Evolutionary conservation across 2,797 vertebrate species (phyloP).

Genomic region (Orestias chungarensis): DNA sequence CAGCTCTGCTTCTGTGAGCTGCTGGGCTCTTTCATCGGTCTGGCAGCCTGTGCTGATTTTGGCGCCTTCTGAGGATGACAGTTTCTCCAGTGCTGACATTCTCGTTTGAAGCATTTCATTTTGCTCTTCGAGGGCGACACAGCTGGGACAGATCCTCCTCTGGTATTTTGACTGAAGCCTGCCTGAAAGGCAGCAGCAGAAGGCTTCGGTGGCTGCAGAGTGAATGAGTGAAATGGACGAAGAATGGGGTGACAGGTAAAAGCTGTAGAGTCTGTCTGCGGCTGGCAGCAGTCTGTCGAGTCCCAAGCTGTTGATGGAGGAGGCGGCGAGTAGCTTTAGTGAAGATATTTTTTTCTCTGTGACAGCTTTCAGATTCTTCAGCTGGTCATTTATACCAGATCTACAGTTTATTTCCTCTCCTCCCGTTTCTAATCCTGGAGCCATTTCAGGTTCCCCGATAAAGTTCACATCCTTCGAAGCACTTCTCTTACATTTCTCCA

Average conservation of each 20-base stretch:
- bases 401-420: not conserved
- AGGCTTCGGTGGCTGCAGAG: constrained; percentile 56
- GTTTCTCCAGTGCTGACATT: not conserved
- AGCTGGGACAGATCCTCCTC: constrained; percentile 38
- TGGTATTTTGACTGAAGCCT: constrained; percentile 19
- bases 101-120: constrained; percentile 29
- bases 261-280: constrained; percentile 21
- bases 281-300: constrained; percentile 33
- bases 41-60: constrained; percentile 20
- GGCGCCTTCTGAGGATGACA: rapidly evolving
- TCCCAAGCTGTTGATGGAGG: constrained; percentile 18
- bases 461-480: constrained; percentile 16
- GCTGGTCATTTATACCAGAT: not conserved
- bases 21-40: constrained; percentile 25
- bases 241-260: constrained; percentile 11
- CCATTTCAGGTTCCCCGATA: constrained; percentile 20
- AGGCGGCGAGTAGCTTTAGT: constrained; percentile 39
- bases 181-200: constrained; percentile 43
- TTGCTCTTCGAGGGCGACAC: constrained; percentile 26
- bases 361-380: constrained; percentile 29
- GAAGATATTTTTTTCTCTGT: constrained; percentile 51
- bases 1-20: constrained; percentile 13
- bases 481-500: not conserved
- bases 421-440: constrained; percentile 5
- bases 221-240: constrained; percentile 23